Base-by-base conservation (phyloP, 2,888 invertebrate genomes). In the Allygus modestus region DNA sequence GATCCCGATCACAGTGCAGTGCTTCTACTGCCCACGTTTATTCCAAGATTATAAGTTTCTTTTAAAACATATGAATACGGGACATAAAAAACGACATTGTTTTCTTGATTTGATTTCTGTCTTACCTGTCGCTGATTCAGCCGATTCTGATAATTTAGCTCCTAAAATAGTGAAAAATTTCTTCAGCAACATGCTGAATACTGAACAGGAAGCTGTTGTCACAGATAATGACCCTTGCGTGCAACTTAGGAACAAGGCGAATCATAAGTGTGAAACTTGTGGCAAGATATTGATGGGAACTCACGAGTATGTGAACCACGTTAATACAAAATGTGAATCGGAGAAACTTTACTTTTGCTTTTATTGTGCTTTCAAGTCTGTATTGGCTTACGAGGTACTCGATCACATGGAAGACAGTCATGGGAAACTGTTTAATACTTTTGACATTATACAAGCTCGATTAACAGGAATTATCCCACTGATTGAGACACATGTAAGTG, bases 381-480 rank as follows among this genome's bases (percentile, higher is more conserved):
- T 31, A 20, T 79, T 79, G 17, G 79, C 37, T 2, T 79, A 58
- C 58, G 58, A 79, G 33, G 31, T 58, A 33, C 23, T 79, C 5
- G 79, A 79, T 12, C 79, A 79, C n/a, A 79, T 79, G 79, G 79
- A 58, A 58, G 58, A 58, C 0, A 31, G 4, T 31, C 79, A 79
- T 51, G 58, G 51, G 1, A 54, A 79, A 58, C 20, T 28, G 31
- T 58, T 58, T 20, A 79, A 79, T 58, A 79, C 79, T n/a, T 79
- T 33, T 37, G 79, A 79, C 28, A 20, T 79, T 9, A 54, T 79
- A 33, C 79, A 79, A 15, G 79, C 79, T 51, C 20, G n/a, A 9
- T 17, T 58, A 15, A 79, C 79, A 5, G 79, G 79, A n/a, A 79
- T 79, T 15, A 58, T 79, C 33, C 79, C 79, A 5, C 15, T 65